Base-by-base conservation (phyloP, 1,140 invertebrate species). In the Ostrea denselamellosa region DNA sequence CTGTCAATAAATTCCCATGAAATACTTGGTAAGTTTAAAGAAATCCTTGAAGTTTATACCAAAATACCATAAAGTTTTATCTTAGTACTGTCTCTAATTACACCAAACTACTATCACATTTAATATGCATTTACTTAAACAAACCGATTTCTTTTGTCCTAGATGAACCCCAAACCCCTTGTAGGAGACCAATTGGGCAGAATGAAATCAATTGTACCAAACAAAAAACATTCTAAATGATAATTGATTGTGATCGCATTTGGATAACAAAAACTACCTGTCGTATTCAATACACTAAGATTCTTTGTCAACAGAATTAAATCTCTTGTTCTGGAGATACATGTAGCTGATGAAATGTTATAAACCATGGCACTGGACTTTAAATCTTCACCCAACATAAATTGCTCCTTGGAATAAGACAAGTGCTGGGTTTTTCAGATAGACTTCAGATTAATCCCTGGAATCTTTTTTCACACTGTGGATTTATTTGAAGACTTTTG, bases 241-340 rank as follows among this genome's bases (percentile, higher is more conserved):
- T 77, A 77, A 77, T 77, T 77, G 68, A 77, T 77, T 77, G 68
- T 2, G 28, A 77, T 77, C 25, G 68, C 68, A 77, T 77, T 77
- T 77, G 68, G 68, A 77, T 28, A 77, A 77, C 68, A 77, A 77
- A 77, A 28, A 77, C 25, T 12, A 77, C 68, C 68, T 77, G 68
- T 77, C 28, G 68, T 28, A 77, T 77, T 77, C 25, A 77, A 77
- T 77, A 77, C 68, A 77, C 68, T 77, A 77, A 77, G 68, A 77
- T 25, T 77, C 68, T 77, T 77, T 77, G 68, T 77, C 68, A 77
- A 77, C 68, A 77, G 68, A 77, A 77, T 77, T 77, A 77, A 77
- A 77, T 22, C 68, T 77, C 68, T 34, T 77, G 68, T 77, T 28
- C 12, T 77, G 28, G 25, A 77, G 68, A 77, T 77, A 77, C 68